phyloP scores from a whole-genome alignment of 2,113 vertebrate species.

The Plecotus auritus region DNA sequence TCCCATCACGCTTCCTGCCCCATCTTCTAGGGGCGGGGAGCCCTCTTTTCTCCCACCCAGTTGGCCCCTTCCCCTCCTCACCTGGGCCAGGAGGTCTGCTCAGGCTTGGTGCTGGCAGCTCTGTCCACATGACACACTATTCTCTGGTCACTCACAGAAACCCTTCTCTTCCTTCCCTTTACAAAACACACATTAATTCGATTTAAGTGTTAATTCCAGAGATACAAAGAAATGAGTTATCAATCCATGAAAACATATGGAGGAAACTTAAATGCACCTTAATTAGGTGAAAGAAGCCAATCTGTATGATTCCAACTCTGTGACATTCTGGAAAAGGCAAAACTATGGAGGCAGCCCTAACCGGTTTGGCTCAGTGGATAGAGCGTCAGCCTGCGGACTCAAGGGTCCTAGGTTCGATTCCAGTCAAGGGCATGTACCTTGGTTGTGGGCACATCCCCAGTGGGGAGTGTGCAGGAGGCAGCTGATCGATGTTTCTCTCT shows the following conservation, averaged over 20 bases:
- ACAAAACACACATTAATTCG: background rate
- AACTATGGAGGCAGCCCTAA: background rate
- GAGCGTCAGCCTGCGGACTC: too few species aligned
- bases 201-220: background rate
- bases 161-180: background rate
- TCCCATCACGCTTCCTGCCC: accelerated
- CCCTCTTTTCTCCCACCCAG: background rate
- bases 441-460: too few species aligned
- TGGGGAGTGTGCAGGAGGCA: too few species aligned
- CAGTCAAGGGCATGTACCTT: too few species aligned
- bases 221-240: background rate
- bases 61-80: too few species aligned
- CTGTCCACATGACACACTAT: background rate
- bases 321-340: background rate
- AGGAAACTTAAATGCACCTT: background rate
- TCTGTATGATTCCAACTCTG: background rate
- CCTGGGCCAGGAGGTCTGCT: background rate
- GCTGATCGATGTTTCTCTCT: too few species aligned
- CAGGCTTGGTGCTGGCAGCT: background rate
- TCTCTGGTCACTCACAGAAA: background rate
- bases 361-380: too few species aligned
- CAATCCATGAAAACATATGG: background rate
- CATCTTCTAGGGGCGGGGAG: background rate
- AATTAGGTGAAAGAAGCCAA: background rate
- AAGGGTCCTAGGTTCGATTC: too few species aligned